Evolutionary conservation across 1,140 invertebrate species (phyloP).

Genomic region (Monomorium pharaonis): DNA sequence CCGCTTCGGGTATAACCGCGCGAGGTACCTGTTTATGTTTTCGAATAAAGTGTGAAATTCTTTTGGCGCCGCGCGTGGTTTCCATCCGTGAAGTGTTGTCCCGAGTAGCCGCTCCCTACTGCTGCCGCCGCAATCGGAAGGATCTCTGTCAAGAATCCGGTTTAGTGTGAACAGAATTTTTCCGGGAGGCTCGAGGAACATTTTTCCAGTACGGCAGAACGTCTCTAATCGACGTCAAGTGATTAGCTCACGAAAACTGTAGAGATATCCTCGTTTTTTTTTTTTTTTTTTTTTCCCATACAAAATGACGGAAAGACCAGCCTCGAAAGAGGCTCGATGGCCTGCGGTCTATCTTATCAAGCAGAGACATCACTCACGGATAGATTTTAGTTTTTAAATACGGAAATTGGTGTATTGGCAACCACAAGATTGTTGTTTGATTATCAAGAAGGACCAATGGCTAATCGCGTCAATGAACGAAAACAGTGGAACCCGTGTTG

Average conservation of each 20-base stretch:
- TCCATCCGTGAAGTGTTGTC: constrained; percentile 11
- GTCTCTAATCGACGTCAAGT: not conserved
- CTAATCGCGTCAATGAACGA: not conserved
- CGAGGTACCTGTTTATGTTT: constrained; percentile 25
- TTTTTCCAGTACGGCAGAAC: not conserved
- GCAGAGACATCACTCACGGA: not conserved
- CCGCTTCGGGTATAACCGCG: not conserved
- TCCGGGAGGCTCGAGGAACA: not conserved
- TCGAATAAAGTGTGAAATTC: constrained; percentile 20
- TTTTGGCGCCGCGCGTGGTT: not conserved
- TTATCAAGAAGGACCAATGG: not conserved
- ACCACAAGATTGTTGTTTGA: not conserved
- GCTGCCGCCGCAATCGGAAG: not conserved
- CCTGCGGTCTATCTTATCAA: not conserved
- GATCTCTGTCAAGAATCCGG: constrained; percentile 19
- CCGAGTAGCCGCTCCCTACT: not conserved
- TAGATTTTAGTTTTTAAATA: constrained; percentile 36
- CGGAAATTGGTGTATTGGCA: not conserved
- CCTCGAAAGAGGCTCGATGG: constrained; percentile 28
- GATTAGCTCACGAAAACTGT: not conserved
- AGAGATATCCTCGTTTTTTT: not conserved
- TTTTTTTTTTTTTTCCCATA: too few species aligned
- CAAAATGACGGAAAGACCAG: constrained; percentile 22
- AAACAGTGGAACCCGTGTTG: constrained; percentile 2
- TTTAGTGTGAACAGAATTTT: not conserved